A percentile compares a stretch with the other conserved stretches of the same genome.
Conservation (phyloP, 2,888 invertebrate species). For the Pollenia amentaria region DNA sequence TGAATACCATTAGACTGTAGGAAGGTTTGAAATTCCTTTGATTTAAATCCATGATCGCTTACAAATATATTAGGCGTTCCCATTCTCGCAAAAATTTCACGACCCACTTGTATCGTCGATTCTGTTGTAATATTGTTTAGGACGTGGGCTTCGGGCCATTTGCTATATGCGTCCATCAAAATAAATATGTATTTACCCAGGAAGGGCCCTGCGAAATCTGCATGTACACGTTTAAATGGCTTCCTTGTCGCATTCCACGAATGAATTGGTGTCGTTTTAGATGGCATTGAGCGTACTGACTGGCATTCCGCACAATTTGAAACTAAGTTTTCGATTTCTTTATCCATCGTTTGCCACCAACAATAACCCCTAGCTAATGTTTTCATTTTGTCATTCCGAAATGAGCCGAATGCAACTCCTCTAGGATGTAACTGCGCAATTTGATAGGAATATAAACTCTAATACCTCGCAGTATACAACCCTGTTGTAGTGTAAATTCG, state of each 20-base stretch:
- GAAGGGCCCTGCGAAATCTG: slow-evolving; percentile 56
- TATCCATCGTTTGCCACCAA: slow-evolving; percentile 62
- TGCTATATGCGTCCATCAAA: slow-evolving; percentile 62
- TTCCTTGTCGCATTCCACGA: slow-evolving; percentile 1
- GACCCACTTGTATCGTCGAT: slow-evolving; percentile 71
- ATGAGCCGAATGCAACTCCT: slow-evolving; percentile 61
- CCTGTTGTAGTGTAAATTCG: slow-evolving; percentile 6
- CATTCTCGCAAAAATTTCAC: slow-evolving; percentile 61
- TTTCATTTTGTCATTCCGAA: slow-evolving; percentile 59
- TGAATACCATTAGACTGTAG: background rate
- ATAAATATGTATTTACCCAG: slow-evolving; percentile 41
- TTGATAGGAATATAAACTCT: slow-evolving; percentile 63
- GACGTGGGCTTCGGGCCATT: slow-evolving; percentile 72
- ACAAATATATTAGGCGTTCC: slow-evolving; percentile 2
- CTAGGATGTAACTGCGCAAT: slow-evolving; percentile 1
- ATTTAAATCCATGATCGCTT: slow-evolving; percentile 5
- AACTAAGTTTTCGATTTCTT: slow-evolving; percentile 14
- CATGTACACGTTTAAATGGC: slow-evolving; percentile 70
- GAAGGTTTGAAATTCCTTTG: background rate
- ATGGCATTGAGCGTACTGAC: background rate
- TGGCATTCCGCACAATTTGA: slow-evolving; percentile 66
- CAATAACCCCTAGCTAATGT: slow-evolving; percentile 68
- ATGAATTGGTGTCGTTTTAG: background rate
- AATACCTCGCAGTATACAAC: slow-evolving; percentile 60
- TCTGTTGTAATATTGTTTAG: slow-evolving; percentile 44